Evolutionary conservation across 2,797 vertebrate genomes (phyloP), one percentile per base, ranked within the genome.

Genomic region (Neosilurus mollespiculum): DNA sequence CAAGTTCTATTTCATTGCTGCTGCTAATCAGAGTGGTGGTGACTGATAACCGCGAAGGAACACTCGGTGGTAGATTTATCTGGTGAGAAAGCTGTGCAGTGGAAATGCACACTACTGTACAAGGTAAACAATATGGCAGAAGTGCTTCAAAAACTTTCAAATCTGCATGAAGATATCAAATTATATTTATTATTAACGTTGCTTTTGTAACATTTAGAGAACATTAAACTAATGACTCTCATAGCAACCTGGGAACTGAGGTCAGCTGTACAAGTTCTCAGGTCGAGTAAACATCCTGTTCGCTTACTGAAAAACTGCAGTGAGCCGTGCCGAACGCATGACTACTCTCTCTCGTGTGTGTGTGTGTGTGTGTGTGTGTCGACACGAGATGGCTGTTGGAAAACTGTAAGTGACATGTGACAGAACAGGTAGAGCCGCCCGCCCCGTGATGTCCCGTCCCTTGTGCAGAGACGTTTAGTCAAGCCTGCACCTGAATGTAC

Each of bases 341-440:
- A 37, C 9, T 54, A 53, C n/a, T 81, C 58, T 51, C n/a, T 22
- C 51, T 18, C 2, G n/a, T 11, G 10, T 11, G 56, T 51, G 67
- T 26, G 78, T 64, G 6, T 53, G 34, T 62, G 76, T 64, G 76
- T 51, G 65, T 10, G 54, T 0, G 5, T 70, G 56, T 24, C 43
- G 4, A 43, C 43, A 9, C 22, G 10, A 24, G 62, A 62, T n/a
- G 2, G 22, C 69, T 71, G 11, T 51, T 26, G 18, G 8, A 66
- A 56, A 61, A 34, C 67, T 12, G 16, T 26, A n/a, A 51, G 54
- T 20, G 77, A 12, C 37, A 5, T 49, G 67, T 43, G 11, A 83
- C 73, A 76, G 51, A 84, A 87, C 80, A 77, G 77, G 70, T 80
- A 84, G 51, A 72, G 54, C 84, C 53, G 80, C 70, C 83, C 14